A percentile compares a stretch with the other conserved stretches of the same genome.
Evolutionary conservation across 2,888 invertebrate species (phyloP).

Genomic region (Crossocerus cetratus): DNA sequence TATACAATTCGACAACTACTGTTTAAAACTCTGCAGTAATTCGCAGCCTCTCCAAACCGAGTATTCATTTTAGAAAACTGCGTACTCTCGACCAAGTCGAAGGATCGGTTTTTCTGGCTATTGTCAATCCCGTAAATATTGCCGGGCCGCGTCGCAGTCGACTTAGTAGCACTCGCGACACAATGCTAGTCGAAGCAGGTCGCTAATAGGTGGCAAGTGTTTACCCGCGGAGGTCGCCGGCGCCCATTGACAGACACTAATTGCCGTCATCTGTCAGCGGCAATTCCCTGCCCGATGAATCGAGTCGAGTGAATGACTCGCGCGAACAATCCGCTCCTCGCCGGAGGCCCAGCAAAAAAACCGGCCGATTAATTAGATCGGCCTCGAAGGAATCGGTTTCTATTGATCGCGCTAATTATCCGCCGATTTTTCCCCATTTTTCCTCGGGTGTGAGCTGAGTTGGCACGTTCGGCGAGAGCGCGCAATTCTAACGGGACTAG

Average conservation of each 20-base stretch:
- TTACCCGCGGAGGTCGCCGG: conserved; percentile 27
- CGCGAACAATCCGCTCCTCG: not conserved
- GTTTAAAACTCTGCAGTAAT: no score
- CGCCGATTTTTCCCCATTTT: no score
- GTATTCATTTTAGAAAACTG: no score
- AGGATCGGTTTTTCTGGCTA: no score
- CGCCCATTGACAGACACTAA: conserved; percentile 34
- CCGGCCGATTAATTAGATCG: not conserved
- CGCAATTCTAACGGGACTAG: not conserved
- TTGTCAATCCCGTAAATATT: no score
- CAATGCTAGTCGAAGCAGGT: no score
- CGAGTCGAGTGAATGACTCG: not conserved
- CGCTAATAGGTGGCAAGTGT: conserved; percentile 39
- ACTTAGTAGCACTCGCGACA: no score
- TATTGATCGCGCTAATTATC: not conserved
- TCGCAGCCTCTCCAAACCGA: no score
- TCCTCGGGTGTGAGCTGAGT: not conserved
- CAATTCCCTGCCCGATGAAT: conserved; percentile 6
- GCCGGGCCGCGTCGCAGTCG: no score
- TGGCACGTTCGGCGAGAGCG: not conserved
- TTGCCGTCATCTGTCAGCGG: conserved; percentile 18
- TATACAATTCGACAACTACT: no score
- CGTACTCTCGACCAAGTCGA: no score
- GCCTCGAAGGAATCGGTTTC: not conserved
- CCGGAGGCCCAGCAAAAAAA: not conserved